phyloP scores from a whole-genome alignment of 2,888 invertebrate genomes.

The Aspidiotus rigidus region DNA sequence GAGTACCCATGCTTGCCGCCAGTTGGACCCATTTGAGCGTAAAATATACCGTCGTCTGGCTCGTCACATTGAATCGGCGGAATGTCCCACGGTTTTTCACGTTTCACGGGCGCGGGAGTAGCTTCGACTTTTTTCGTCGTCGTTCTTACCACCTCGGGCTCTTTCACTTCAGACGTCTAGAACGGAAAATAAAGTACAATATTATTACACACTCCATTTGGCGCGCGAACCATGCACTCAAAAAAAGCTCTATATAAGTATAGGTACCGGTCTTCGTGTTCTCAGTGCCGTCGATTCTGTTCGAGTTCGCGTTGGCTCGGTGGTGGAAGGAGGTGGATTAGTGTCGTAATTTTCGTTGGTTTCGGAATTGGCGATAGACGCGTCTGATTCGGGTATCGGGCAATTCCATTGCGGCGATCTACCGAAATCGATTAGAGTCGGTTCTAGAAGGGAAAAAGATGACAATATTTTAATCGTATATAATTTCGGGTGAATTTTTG shows the following conservation, averaged over 20 bases:
- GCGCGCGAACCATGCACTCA: too few species aligned
- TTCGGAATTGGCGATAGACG: constrained; percentile 27
- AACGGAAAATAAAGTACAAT: not conserved
- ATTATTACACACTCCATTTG: too few species aligned
- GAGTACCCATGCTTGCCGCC: constrained; percentile 83
- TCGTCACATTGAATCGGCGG: constrained; percentile 81
- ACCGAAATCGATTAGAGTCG: constrained; percentile 62
- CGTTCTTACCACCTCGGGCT: constrained; percentile 8
- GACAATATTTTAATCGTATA: not conserved
- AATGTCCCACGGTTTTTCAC: constrained; percentile 66
- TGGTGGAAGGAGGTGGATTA: constrained; percentile 40
- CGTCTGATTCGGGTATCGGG: constrained; percentile 63
- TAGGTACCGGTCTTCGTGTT: constrained; percentile 10
- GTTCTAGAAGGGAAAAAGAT: not conserved
- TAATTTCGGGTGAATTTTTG: not conserved
- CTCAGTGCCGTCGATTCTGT: constrained; percentile 17
- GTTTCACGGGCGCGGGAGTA: constrained; percentile 38
- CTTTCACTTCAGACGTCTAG: constrained; percentile 14
- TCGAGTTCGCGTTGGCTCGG: constrained; percentile 12
- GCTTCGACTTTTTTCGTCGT: constrained; percentile 39
- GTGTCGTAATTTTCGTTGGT: constrained; percentile 19
- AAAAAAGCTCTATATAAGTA: not conserved
- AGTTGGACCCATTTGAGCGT: constrained; percentile 87
- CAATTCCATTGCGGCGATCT: constrained; percentile 86
- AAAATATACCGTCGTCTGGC: constrained; percentile 82